phyloP scores from a whole-genome alignment of 1,140 invertebrate genomes.

The Panulirus ornatus region DNA sequence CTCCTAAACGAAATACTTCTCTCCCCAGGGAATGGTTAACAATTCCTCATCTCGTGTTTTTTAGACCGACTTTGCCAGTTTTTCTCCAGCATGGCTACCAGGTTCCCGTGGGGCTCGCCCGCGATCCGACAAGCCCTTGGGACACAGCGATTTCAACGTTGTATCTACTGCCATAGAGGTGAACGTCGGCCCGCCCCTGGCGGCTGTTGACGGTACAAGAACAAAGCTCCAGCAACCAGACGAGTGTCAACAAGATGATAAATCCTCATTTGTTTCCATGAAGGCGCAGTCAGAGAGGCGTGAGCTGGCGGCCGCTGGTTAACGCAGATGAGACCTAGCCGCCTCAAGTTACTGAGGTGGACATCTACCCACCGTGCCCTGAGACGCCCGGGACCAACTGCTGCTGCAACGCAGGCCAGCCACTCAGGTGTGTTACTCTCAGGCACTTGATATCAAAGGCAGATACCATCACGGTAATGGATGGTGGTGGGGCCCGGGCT shows the following conservation, averaged over 20 bases:
- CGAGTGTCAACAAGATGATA: slow-evolving; percentile 6
- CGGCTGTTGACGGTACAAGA: no score
- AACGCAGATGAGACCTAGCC: not conserved
- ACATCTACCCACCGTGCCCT: no score
- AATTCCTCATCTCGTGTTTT: not conserved
- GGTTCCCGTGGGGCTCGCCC: not conserved
- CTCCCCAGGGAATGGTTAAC: not conserved
- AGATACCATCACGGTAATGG: no score
- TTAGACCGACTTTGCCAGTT: not conserved
- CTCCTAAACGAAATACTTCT: not conserved
- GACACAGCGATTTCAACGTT: not conserved
- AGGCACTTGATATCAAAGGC: no score
- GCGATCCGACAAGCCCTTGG: not conserved
- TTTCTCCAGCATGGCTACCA: not conserved
- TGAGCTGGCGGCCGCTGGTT: not conserved
- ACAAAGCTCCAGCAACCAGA: not conserved
- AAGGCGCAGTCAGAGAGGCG: not conserved
- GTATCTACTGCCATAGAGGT: not conserved
- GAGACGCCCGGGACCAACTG: no score
- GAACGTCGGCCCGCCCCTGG: no score
- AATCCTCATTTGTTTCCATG: slow-evolving; percentile 18
- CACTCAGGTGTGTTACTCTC: no score
- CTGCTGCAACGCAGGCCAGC: no score
- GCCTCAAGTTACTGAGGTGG: not conserved
- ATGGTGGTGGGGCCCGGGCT: no score